phyloP scores from a whole-genome alignment of 2,888 invertebrate genomes.

The Geotrupes spiniger region DNA sequence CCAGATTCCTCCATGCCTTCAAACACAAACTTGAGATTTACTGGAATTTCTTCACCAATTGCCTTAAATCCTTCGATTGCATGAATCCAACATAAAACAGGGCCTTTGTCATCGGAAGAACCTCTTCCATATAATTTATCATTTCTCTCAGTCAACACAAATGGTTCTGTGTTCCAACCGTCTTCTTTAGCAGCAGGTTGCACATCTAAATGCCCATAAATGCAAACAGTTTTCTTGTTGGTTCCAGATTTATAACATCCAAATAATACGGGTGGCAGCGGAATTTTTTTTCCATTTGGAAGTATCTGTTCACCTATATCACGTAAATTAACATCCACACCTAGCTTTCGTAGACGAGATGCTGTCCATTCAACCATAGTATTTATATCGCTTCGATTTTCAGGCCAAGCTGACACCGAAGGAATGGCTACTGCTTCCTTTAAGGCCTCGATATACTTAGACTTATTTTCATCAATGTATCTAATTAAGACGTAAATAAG shows the following conservation, averaged over 20 bases:
- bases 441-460: conserved; percentile 73
- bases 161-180: conserved; percentile 96
- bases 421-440: conserved; percentile 87
- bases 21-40: conserved; percentile 85
- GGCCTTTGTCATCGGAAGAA: conserved; percentile 89
- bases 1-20: conserved; percentile 99
- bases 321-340: conserved; percentile 67
- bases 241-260: conserved; percentile 77
- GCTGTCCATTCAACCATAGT: conserved; percentile 86
- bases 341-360: conserved; percentile 65
- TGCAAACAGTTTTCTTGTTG: conserved; percentile 86
- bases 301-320: conserved; percentile 76
- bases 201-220: conserved; percentile 98
- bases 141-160: conserved; percentile 81
- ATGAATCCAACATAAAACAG: conserved; percentile 94
- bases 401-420: conserved; percentile 91
- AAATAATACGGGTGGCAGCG: conserved; percentile 82
- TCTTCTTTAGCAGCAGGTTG: conserved; percentile 91
- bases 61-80: conserved; percentile 85
- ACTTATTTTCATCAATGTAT: conserved; percentile 75
- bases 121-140: conserved; percentile 87
- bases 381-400: conserved; percentile 74
- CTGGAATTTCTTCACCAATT: conserved; percentile 59
- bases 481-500: conserved; percentile 50
- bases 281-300: conserved; percentile 67